Conservation (phyloP, 2,888 invertebrate species). For the Acheta domesticus region DNA sequence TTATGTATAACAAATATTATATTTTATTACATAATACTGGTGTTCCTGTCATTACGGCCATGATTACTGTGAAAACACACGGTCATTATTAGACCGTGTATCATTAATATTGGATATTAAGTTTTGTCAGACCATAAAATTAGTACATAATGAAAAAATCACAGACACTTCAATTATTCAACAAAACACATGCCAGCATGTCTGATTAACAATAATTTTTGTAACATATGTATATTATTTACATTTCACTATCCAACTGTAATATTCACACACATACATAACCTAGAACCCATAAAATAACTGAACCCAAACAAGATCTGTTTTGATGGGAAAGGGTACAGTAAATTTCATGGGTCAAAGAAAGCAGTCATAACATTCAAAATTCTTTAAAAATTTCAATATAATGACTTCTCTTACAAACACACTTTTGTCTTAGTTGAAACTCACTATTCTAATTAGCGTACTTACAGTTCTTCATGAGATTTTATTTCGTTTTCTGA, state of each 20-base stretch:
- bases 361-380: not conserved
- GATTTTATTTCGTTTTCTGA: not conserved
- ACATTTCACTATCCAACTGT: not conserved
- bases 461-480: constrained; percentile 9
- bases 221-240: not conserved
- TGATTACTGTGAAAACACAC: not conserved
- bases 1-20: not conserved
- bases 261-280: constrained; percentile 18
- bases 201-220: not conserved
- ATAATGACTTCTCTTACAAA: not conserved
- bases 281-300: constrained; percentile 1
- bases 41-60: constrained; percentile 18
- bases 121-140: constrained; percentile 5
- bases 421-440: not conserved
- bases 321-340: not conserved
- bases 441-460: not conserved
- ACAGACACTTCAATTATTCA: constrained; percentile 1
- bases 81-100: not conserved
- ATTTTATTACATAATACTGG: constrained; percentile 4
- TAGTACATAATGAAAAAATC: constrained; percentile 4
- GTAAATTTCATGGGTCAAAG: constrained; percentile 9
- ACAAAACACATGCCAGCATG: constrained; percentile 18
- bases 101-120: not conserved
- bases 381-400: not conserved
- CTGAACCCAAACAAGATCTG: not conserved